Base-by-base conservation (phyloP, 2,797 vertebrate genomes). In the Cyclura pinguis region DNA sequence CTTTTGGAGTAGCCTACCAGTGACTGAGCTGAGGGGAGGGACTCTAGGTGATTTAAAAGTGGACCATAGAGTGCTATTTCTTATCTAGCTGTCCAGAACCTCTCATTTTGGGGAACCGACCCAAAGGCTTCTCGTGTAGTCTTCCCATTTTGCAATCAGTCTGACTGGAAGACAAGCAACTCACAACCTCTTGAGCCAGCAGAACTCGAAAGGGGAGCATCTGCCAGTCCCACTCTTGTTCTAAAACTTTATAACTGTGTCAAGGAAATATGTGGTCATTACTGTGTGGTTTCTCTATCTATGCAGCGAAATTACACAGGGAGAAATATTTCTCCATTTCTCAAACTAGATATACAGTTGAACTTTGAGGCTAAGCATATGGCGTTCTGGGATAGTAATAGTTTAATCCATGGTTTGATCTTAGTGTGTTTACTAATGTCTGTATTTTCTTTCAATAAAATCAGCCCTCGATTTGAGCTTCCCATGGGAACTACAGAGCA, bases 401-500 rank as follows among this genome's bases (percentile, higher is more conserved):
- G 80, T 42, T 27, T 50, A 55, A 84, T 87, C 88, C 92, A 27
- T 89, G 62, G 89, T 84, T 93, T 81, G 35, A 35, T 55, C 7
- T 92, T 57, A 85, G 1, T 95, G 62, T 74, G 3, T 83, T 92
- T 91, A 13, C 89, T 80, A 89, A 32, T 32, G 8, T 6, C 24
- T 57, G 32, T n/a, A 20, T 50, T 27, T 20, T 74, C 62, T 81
- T 83, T 52, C 57, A 82, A 47, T 47, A 47, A 94, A 95, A 96
- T 91, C 94, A 99, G 99, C 94, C 99, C 99, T 93, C 98, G 99
- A n/a, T 99, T 99, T 97, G 99, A 99, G 95, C 96, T 99, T 94
- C 99, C 99, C 2, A 99, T 99, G 99, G 99, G 99, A 96, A 98
- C 99, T 7, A 97, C 98, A 55, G 99, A 99, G 94, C 99, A 99